Evolutionary conservation across 2,113 vertebrate species (phyloP).

Genomic region (Peromyscus californicus): DNA sequence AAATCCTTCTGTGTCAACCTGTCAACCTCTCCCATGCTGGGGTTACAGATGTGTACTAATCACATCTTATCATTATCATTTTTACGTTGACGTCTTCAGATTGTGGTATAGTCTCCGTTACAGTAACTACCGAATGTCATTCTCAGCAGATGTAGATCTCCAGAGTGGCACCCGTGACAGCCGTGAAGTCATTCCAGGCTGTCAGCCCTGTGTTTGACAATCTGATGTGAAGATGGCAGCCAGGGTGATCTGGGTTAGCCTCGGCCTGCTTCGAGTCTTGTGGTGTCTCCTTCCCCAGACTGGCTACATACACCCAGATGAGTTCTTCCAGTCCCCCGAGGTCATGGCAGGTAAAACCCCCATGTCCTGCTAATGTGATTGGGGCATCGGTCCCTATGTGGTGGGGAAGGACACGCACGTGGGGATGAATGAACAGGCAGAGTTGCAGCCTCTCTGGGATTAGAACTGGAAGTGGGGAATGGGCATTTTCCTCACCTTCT

Average conservation of each 20-base stretch:
- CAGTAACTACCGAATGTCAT: constrained; percentile 10
- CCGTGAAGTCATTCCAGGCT: neutral
- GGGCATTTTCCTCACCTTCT: neutral
- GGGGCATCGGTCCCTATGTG: neutral
- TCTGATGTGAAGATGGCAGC: constrained; percentile 66
- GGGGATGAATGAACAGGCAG: neutral
- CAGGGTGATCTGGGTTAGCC: constrained; percentile 83
- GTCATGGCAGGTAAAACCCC: constrained; percentile 88
- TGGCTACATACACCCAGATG: constrained; percentile 89
- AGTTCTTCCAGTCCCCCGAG: constrained; percentile 90
- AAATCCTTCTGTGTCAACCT: neutral
- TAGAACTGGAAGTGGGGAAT: neutral
- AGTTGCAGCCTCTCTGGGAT: neutral
- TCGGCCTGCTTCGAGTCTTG: constrained; percentile 84
- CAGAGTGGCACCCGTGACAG: neutral
- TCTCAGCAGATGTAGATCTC: constrained; percentile 40
- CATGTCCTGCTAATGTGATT: neutral
- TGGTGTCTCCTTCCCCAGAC: constrained; percentile 89
- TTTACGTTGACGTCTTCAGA: constrained; percentile 12
- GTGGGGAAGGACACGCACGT: neutral
- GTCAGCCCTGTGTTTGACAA: neutral
- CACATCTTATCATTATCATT: neutral
- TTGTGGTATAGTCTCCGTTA: neutral
- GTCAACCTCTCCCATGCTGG: neutral
- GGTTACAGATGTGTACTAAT: neutral